Evolutionary conservation across 2,113 vertebrate genomes (phyloP).

Genomic region (human (Homo sapiens)): DNA sequence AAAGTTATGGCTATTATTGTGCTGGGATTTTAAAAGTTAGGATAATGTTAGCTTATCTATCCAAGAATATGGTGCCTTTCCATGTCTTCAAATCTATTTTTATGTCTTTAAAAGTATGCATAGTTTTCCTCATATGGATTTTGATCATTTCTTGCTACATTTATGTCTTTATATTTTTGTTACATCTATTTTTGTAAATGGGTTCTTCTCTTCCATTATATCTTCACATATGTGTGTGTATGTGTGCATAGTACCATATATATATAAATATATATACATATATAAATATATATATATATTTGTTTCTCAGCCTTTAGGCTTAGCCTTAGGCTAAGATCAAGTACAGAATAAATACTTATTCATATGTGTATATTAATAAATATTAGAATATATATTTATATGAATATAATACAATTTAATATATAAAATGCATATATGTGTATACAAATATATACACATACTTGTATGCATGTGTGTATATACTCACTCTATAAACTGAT

Average conservation of each 20-base stretch:
- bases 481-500: neutral
- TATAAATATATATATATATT: neutral
- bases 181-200: neutral
- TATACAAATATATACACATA: neutral
- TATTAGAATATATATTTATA: neutral
- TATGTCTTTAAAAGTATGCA: neutral
- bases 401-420: neutral
- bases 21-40: neutral
- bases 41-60: neutral
- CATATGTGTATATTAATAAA: neutral
- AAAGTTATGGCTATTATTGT: neutral
- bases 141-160: neutral
- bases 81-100: neutral
- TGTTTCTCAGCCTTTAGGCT: neutral
- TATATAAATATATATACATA: neutral
- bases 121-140: neutral
- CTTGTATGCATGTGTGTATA: neutral
- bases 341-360: neutral
- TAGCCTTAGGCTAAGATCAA: too few species aligned
- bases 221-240: neutral
- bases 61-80: neutral
- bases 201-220: neutral
- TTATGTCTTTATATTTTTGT: neutral
- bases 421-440: neutral
- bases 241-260: neutral